These are phyloP conservation scores for Malurus leucopterus DNA, from an alignment of 2,797 vertebrate genomes.

Conservation along the genomic window DNA sequence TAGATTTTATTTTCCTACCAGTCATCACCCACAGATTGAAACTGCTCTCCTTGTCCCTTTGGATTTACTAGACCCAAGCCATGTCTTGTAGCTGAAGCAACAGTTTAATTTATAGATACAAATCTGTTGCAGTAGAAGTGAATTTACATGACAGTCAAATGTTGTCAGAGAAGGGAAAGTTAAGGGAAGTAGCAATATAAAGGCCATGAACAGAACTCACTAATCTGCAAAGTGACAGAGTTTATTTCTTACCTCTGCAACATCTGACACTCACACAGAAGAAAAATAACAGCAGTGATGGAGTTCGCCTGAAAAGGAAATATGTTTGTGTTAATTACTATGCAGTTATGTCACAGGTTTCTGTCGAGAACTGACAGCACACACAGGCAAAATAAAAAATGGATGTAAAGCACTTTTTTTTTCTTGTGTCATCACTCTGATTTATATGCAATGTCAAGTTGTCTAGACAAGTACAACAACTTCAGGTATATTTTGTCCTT, in stretches of 20 bases:
- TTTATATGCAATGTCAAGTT: background rate
- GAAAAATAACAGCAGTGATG: background rate
- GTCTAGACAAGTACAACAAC: background rate
- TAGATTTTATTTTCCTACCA: background rate
- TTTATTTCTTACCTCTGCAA: background rate
- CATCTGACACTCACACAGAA: background rate
- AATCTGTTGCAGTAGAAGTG: background rate
- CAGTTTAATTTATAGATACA: background rate
- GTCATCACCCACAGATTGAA: background rate
- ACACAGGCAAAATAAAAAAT: background rate
- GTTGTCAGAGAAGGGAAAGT: background rate
- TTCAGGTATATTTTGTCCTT: background rate
- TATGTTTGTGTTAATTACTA: background rate
- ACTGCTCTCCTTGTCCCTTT: background rate
- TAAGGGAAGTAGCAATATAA: background rate
- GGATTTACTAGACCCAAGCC: background rate
- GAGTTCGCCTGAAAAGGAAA: background rate
- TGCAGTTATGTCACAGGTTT: background rate
- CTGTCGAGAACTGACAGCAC: background rate
- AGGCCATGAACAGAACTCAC: background rate
- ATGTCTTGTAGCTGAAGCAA: background rate
- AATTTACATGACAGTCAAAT: background rate
- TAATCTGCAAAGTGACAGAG: background rate
- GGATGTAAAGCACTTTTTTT: background rate
- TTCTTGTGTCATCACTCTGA: background rate